Evolutionary conservation across 1,140 invertebrate genomes (phyloP), one percentile per base, ranked within the genome.

Genomic region (Zaprionus vittiger): DNA sequence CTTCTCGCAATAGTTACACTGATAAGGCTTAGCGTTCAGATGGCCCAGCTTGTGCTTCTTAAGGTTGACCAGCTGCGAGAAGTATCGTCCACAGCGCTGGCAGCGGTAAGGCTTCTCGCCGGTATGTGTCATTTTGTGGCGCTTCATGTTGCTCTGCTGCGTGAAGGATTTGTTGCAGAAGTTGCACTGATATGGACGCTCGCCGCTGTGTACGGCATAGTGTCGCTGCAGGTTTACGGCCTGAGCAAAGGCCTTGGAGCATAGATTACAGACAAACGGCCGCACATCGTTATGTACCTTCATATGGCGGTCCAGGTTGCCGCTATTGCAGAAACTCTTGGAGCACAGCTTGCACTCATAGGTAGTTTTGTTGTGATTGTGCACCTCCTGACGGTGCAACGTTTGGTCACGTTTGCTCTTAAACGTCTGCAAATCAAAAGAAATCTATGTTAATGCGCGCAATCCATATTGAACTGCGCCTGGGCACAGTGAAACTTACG

Each of bases 81-180:
- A 93, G 70, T 91, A 91, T 15, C 91, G 78, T 34, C 85, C 90
- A 63, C 92, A 93, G 6, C 89, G 77, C 67, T 92, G 91, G 60
- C 92, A 93, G 3, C 91, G 86, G 57, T 93, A 93, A 55, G 92
- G 92, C 61, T 93, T 92, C 63, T 92, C 91, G 38, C 92, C 92
- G n/a, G 92, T 93, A 71, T 93, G 92, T 80, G 81, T 92, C 77
- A 93, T 89, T 77, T 93, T 89, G 79, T 93, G 92, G 52, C 92
- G 92, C 55, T 91, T 92, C 90, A 93, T 91, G 75, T 93, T 93
- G 68, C 91, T 91, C 62, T 92, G 91, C 78, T 93, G 92, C 44
- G 92, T 93, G 60, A 93, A 93, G 52, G 90, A 90, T 79, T 93
- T 93, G 54, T 90, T 82, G 83, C 92, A 93, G 60, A 92, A 91